These are phyloP conservation scores for Karalla daura DNA, from an alignment of 2,797 vertebrate genomes.

Conservation along the genomic window DNA sequence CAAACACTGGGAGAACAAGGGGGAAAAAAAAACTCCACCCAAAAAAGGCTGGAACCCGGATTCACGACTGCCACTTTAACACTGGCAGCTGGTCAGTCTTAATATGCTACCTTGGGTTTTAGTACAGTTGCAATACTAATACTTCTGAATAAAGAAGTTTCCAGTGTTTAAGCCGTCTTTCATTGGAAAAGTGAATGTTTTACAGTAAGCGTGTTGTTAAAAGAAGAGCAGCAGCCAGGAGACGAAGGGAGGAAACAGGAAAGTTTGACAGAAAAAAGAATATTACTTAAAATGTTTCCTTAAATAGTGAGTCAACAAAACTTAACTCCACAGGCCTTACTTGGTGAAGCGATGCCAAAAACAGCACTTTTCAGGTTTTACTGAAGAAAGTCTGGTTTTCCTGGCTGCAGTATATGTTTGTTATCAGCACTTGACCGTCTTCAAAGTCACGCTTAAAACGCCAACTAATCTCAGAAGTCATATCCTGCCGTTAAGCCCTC, in stretches of 20 bases:
- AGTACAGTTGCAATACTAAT: not conserved
- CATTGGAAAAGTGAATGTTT: not conserved
- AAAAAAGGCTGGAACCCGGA: slow-evolving; percentile 13
- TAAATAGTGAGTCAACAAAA: too few relatives aligned
- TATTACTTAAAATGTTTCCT: too few relatives aligned
- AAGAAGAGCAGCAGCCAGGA: not conserved
- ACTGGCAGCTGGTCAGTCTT: not conserved
- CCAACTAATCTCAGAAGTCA: slow-evolving; percentile 4
- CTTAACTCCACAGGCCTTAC: too few relatives aligned
- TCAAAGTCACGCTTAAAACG: slow-evolving; percentile 12
- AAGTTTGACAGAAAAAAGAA: too few relatives aligned
- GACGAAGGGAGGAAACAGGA: too few relatives aligned
- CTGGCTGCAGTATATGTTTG: too few relatives aligned
- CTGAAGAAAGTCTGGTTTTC: too few relatives aligned
- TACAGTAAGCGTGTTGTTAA: too few relatives aligned
- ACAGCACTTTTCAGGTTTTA: too few relatives aligned
- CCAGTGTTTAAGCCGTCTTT: not conserved
- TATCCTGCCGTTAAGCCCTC: not conserved
- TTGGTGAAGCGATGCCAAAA: too few relatives aligned
- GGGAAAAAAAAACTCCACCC: slow-evolving; percentile 34
- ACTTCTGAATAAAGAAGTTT: too few relatives aligned
- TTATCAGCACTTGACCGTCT: not conserved
- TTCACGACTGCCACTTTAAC: not conserved
- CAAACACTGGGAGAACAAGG: slow-evolving; percentile 38
- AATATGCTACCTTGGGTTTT: not conserved